Base-by-base conservation (phyloP, 2,888 invertebrate species). In the Sepiola atlantica region DNA sequence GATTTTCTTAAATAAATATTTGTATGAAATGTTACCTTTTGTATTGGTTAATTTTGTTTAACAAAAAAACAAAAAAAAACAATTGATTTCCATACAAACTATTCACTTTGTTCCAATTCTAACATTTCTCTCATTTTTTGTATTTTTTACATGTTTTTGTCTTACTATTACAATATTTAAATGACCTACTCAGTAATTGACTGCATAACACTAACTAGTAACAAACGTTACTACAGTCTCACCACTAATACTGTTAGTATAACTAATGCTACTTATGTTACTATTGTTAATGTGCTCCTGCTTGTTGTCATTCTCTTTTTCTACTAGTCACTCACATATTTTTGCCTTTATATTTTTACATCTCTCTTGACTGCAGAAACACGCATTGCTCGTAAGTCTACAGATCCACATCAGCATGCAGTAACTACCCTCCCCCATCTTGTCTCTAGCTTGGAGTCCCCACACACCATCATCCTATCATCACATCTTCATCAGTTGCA, bases 381-480 rank as follows among this genome's bases (percentile, higher is more conserved):
- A 92, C 92, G 45, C 92, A 55, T 92, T 92, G 54, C 54, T 92
- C 92, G 92, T 92, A 92, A 92, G 92, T 92, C 54, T 92, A 45
- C 45, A 92, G 92, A 45, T 92, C 92, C 92, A 92, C 45, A n/a
- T 92, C 45, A 55, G 92, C 92, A 92, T 92, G 92, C 24, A 55
- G 45, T 55, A 45, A 18, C 92, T 45, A 24, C 55, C 92, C 55
- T 28, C 90, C 35, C 24, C 1, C 35, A 1, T 28, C 16, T 8
- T 55, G n/a, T 45, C 92, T 92, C 55, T 55, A 92, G 92, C 55
- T 92, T 92, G 92, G 92, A 92, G n/a, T 55, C 32, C n/a, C 55
- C 55, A n/a, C 24, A 21, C 92, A 77, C 32, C n/a, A 92, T n/a
- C 92, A 92, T 14, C 28, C 55, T 28, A 92, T 54, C 92, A 45